Conservation (phyloP, 2,888 invertebrate species). For the Stictocephala bisonia region DNA sequence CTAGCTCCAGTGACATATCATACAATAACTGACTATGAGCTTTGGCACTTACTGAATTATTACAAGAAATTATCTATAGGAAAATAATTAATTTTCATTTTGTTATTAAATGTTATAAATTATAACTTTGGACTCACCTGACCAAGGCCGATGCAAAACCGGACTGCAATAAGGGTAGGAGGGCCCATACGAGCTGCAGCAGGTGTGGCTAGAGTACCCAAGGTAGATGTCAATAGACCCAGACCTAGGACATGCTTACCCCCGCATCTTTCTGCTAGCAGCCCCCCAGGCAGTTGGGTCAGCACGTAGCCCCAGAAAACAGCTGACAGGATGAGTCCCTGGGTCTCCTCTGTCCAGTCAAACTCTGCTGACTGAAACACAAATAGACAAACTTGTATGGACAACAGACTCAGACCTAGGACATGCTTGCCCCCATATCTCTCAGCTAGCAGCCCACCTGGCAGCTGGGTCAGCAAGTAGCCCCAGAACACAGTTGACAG, state of each 20-base stretch:
- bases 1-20: too few species aligned
- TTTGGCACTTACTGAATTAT: too few species aligned
- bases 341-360: constrained; percentile 74
- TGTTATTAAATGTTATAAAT: too few species aligned
- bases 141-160: constrained; percentile 66
- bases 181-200: constrained; percentile 62
- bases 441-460: constrained; percentile 63
- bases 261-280: constrained; percentile 64
- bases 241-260: constrained; percentile 65
- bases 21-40: too few species aligned
- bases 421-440: not conserved
- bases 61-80: too few species aligned
- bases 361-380: constrained; percentile 64
- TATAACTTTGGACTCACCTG: constrained; percentile 63
- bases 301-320: constrained; percentile 67
- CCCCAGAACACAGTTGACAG: constrained; percentile 67
- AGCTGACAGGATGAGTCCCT: constrained; percentile 64
- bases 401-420: not conserved
- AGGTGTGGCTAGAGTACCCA: constrained; percentile 65
- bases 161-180: constrained; percentile 63
- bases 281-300: constrained; percentile 66
- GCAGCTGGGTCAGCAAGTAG: constrained; percentile 66
- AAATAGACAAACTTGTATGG: not conserved
- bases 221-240: constrained; percentile 64
- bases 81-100: too few species aligned